A percentile compares a stretch with the other conserved stretches of the same genome.
Conservation (phyloP, 1,140 invertebrate species). For the Drosophila arizonae region DNA sequence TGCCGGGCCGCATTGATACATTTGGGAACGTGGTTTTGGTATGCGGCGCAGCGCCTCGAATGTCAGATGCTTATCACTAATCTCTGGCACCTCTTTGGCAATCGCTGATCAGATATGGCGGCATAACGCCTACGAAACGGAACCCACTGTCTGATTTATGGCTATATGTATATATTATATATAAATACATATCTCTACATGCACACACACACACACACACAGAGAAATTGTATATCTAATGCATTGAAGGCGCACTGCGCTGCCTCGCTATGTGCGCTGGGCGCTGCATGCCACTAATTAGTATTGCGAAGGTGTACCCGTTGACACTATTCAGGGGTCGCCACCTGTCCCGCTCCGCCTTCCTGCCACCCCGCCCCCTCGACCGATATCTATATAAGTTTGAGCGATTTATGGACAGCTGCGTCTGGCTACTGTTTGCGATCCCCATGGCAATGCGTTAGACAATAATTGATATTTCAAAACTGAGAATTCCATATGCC, state of each 20-base stretch:
- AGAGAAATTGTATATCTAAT: too few species aligned
- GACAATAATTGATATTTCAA: slow-evolving; percentile 22
- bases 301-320: slow-evolving; percentile 32
- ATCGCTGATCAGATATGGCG: slow-evolving; percentile 9
- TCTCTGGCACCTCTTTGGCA: slow-evolving; percentile 3
- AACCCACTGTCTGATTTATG: slow-evolving; percentile 21
- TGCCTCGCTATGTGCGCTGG: neutral
- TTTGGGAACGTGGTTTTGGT: slow-evolving; percentile 11
- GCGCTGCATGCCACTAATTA: slow-evolving; percentile 41
- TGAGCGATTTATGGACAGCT: slow-evolving; percentile 74
- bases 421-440: slow-evolving; percentile 42
- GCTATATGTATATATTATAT: slow-evolving; percentile 3
- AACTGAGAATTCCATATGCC: slow-evolving; percentile 44
- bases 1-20: neutral
- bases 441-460: neutral
- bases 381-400: neutral
- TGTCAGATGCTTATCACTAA: slow-evolving; percentile 35
- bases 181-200: neutral
- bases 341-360: slow-evolving; percentile 7
- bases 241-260: slow-evolving; percentile 8
- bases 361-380: neutral
- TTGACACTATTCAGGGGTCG: slow-evolving; percentile 33
- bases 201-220: neutral
- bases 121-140: slow-evolving; percentile 20
- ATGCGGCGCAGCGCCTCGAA: slow-evolving; percentile 9